Evolutionary conservation across 2,888 invertebrate species (phyloP), one percentile per base, ranked within the genome.

Genomic region (Cylindroiulus punctatus): DNA sequence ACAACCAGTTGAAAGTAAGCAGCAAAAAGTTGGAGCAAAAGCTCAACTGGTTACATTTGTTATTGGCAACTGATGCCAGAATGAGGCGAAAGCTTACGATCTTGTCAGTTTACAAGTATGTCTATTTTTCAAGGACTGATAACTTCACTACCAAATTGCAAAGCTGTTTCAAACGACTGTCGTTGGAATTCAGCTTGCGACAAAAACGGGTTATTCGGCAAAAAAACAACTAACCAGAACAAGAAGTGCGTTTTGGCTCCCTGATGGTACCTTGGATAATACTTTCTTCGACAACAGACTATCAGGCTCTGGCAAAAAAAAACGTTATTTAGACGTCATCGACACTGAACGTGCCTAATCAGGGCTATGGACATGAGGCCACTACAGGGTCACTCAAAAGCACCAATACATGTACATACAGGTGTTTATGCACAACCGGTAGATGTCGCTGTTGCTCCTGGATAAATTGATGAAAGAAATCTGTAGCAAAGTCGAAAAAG

Each of bases 201-300:
- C 26, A 65, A 65, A 65, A 65, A 65, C 65, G 65, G 65, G 65
- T 65, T 65, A 26, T 65, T 65, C 12, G 26, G 26, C 3, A 8
- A 57, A 57, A 22, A 52, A 52, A 52, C n/a, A 65, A 65, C 65
- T 65, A 26, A 65, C 65, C 65, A 65, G 26, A 65, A 26, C 65
- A 65, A 65, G 26, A 65, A 65, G 65, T 65, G 26, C 65, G 8
- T 65, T 65, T 57, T 65, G 65, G 65, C 65, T 65, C 65, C 65
- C 26, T 65, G 65, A 65, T 65, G 65, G 65, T 65, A 65, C 65
- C 65, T 65, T 65, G 65, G 65, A 65, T 65, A 65, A 65, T 65
- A 65, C 65, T 26, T 65, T 65, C 65, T 65, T 65, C 65, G 26
- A 26, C 65, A 65, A n/a, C 65, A 65, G 26, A 26, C 65, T 65